These are phyloP conservation scores for Rutilus rutilus DNA, from an alignment of 2,113 vertebrate genomes.

Conservation along the genomic window DNA sequence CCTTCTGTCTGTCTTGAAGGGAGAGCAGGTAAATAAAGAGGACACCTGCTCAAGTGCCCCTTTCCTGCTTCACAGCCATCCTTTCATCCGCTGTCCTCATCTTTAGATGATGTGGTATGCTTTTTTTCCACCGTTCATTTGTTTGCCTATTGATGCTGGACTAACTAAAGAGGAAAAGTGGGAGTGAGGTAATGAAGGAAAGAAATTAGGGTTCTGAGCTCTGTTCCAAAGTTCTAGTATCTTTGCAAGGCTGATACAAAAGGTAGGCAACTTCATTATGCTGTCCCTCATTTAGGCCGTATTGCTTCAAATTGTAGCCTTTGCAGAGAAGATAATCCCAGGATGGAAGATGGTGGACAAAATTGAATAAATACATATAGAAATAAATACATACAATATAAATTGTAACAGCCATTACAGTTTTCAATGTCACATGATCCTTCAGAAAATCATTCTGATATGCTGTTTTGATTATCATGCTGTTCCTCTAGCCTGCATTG, in stretches of 20 bases:
- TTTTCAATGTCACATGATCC: no score
- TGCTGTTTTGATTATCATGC: background rate
- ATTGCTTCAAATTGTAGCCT: background rate
- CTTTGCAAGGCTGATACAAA: background rate
- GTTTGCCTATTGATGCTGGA: constrained; percentile 51
- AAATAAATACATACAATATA: no score
- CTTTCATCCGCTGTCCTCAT: constrained; percentile 31
- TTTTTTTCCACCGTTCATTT: constrained; percentile 49
- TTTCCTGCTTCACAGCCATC: constrained; percentile 11
- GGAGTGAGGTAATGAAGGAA: constrained; percentile 29
- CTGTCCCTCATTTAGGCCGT: background rate
- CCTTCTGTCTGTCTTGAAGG: constrained; percentile 12
- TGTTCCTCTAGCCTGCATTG: background rate
- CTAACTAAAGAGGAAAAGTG: constrained; percentile 38
- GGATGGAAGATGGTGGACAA: no score
- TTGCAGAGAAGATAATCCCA: background rate
- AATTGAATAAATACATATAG: no score
- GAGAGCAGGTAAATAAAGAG: constrained; percentile 55
- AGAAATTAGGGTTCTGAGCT: constrained; percentile 47
- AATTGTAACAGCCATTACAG: no score
- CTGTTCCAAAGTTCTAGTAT: background rate
- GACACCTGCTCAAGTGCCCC: constrained; percentile 47
- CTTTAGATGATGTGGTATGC: constrained; percentile 39
- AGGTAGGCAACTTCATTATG: background rate
- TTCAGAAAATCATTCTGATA: background rate